These are phyloP conservation scores for Xyrichtys novacula DNA, from an alignment of 2,797 vertebrate genomes.

Conservation along the genomic window DNA sequence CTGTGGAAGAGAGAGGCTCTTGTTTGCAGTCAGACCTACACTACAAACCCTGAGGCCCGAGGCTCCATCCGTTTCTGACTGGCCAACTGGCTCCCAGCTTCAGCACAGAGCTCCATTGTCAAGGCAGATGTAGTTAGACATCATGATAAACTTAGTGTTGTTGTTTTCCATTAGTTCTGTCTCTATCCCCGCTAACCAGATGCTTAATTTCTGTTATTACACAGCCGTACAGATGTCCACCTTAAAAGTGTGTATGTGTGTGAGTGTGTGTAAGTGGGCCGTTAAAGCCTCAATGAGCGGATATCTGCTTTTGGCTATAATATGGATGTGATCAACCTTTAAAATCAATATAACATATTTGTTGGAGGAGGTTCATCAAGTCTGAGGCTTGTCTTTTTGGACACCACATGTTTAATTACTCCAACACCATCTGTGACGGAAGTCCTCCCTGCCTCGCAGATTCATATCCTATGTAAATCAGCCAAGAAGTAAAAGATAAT, in stretches of 20 bases:
- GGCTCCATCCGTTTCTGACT: slow-evolving; percentile 32
- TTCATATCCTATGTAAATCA: not conserved
- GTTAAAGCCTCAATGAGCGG: not conserved
- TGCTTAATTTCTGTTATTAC: slow-evolving; percentile 31
- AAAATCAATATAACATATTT: not conserved
- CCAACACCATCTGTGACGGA: not conserved
- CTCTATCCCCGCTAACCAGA: slow-evolving; percentile 34
- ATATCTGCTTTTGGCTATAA: not conserved
- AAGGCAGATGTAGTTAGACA: slow-evolving; percentile 27
- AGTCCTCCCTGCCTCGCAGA: not conserved
- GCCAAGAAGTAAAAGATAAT: not conserved
- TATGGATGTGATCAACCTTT: not conserved
- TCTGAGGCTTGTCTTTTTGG: not conserved
- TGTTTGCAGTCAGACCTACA: slow-evolving; percentile 42
- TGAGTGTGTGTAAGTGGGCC: not conserved
- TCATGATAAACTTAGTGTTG: slow-evolving; percentile 46
- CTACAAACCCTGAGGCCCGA: slow-evolving; percentile 47
- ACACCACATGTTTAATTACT: not conserved
- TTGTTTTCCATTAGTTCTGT: slow-evolving; percentile 38
- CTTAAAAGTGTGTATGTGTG: not conserved
- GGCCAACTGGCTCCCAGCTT: slow-evolving; percentile 37
- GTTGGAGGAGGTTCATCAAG: not conserved
- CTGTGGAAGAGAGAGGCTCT: slow-evolving; percentile 42
- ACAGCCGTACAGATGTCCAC: slow-evolving; percentile 19
- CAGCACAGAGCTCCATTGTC: slow-evolving; percentile 57